Evolutionary conservation across 2,888 invertebrate genomes (phyloP).

Genomic region (Rambutsinella grinnellia): DNA sequence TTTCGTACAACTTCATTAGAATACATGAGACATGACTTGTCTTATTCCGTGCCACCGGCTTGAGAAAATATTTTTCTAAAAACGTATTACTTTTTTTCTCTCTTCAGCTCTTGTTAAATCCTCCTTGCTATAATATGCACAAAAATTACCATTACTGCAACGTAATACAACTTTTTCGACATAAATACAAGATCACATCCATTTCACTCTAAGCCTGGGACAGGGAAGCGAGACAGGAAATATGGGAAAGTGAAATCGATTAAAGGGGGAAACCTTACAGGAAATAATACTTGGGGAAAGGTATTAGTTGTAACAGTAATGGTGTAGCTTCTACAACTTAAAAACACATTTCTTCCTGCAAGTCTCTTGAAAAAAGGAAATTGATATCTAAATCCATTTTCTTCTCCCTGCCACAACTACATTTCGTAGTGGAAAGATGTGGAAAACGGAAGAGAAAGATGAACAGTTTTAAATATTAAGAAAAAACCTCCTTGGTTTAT

Average conservation of each 20-base stretch:
- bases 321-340: constrained; percentile 43
- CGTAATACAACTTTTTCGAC: no score
- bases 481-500: not conserved
- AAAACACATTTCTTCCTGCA: constrained; percentile 29
- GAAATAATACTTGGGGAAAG: constrained; percentile 34
- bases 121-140: no score
- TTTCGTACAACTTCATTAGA: constrained; percentile 42
- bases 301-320: constrained; percentile 22
- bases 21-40: constrained; percentile 44
- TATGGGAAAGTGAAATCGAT: constrained; percentile 40
- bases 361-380: constrained; percentile 46
- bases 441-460: constrained; percentile 25
- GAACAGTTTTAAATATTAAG: constrained; percentile 39
- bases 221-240: constrained; percentile 40
- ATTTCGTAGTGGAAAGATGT: constrained; percentile 42
- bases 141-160: no score
- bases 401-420: constrained; percentile 27
- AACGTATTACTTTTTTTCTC: constrained; percentile 47
- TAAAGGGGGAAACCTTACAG: constrained; percentile 40
- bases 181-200: no score
- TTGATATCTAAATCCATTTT: constrained; percentile 50
- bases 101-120: no score
- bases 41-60: constrained; percentile 43
- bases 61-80: constrained; percentile 40
- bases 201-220: constrained; percentile 20